Conservation (phyloP, 2,888 invertebrate species). For the Ferrisia virgata region DNA sequence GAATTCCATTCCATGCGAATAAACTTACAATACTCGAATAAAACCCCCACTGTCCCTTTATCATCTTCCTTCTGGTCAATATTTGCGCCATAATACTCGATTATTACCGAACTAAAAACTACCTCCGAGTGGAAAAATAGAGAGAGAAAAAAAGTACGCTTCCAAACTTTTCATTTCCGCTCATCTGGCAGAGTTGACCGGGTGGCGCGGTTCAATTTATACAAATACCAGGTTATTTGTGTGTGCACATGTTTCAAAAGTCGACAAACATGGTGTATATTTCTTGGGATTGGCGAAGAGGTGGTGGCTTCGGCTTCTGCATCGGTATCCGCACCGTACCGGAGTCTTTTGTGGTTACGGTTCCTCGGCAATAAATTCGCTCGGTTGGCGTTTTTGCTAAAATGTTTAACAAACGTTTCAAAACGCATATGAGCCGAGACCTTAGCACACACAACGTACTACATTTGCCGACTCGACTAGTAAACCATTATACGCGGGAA, state of each 20-base stretch:
- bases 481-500: background rate
- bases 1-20: too few species aligned
- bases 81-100: too few species aligned
- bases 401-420: constrained; percentile 14
- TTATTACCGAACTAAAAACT: background rate
- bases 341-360: background rate
- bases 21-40: too few species aligned
- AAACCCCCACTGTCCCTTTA: too few species aligned
- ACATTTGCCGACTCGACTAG: background rate
- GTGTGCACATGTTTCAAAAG: constrained; percentile 4
- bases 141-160: background rate
- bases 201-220: background rate
- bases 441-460: background rate
- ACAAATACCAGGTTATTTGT: background rate
- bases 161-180: background rate
- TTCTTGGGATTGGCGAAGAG: background rate
- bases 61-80: too few species aligned
- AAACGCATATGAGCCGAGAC: constrained; percentile 17
- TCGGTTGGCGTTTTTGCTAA: constrained; percentile 4
- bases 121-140: background rate
- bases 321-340: background rate
- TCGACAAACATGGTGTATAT: constrained; percentile 8
- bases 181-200: background rate
- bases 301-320: background rate
- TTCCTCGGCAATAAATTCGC: constrained; percentile 19